phyloP scores from a whole-genome alignment of 1,140 invertebrate genomes.

The Yoshiicerus persimilis region DNA sequence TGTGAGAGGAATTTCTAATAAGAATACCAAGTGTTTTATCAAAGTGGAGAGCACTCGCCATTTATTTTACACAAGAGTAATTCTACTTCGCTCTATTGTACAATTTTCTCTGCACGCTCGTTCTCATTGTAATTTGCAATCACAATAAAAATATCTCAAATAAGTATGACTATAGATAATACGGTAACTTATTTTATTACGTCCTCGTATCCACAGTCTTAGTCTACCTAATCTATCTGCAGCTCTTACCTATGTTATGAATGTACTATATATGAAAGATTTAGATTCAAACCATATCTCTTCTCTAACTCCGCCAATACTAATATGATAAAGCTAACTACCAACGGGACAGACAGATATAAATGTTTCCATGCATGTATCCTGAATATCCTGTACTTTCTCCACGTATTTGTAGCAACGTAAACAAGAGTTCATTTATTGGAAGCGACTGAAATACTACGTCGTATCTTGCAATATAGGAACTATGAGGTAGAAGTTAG shows the following conservation, averaged over 20 bases:
- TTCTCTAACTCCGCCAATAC: background rate
- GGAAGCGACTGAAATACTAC: background rate
- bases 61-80: slow-evolving; percentile 2
- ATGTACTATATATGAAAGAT: too few relatives aligned
- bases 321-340: background rate
- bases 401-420: background rate
- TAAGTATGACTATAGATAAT: background rate
- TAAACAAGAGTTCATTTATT: background rate
- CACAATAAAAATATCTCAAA: slow-evolving; percentile 5
- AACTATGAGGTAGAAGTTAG: too few relatives aligned
- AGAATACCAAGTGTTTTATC: background rate
- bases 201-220: background rate
- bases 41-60: background rate
- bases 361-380: background rate
- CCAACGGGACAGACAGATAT: too few relatives aligned
- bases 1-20: slow-evolving; percentile 5
- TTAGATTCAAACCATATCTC: background rate
- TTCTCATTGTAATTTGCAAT: background rate
- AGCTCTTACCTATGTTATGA: too few relatives aligned
- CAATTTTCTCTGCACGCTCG: background rate
- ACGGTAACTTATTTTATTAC: background rate
- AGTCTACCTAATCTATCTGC: background rate
- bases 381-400: background rate
- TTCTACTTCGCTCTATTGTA: background rate
- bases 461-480: too few relatives aligned